Evolutionary conservation across 2,888 invertebrate species (phyloP), one percentile per base, ranked within the genome.

Genomic region (Cosmia trapezina): DNA sequence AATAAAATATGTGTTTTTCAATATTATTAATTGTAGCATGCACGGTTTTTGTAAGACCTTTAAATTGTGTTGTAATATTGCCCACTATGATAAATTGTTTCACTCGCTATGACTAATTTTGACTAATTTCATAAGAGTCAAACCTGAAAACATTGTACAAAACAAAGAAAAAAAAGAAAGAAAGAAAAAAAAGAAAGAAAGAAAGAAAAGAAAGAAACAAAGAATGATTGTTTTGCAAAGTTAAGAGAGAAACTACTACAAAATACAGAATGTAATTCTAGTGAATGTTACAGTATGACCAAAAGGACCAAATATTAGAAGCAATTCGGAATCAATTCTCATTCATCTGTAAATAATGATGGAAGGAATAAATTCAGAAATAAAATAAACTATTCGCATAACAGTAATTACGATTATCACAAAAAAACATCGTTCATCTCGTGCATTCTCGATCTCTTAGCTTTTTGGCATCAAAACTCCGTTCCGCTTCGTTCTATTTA

Each of bases 401-500:
- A 67, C 73, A n/a, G 54, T 70, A 62, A 72, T 76, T 71, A 75
- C 11, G 17, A 79, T 70, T 43, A 76, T 66, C 72, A 72, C 14
- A 65, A 70, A 68, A 60, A 56, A 75, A 45, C 59, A 65, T 53
- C 43, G 56, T 54, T 69, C 67, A 80, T 76, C 70, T 65, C 53
- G 19, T 61, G 64, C 64, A 83, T 79, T 83, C 80, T 70, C 64
- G 37, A 54, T 68, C 62, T 83, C 80, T 49, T 28, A 68, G 62
- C 57, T 80, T 81, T 81, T 81, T 83, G 72, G 81, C 84, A 80
- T 81, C 83, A 68, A 73, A 75, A 75, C 75, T 83, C 53, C 75
- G 81, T 83, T 81, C 81, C 81, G 84, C 76, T 79, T 81, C 84
- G 84, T 83, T 66, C 92, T 91, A 91, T 92, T 94, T 94, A 93